Evolutionary conservation across 2,888 invertebrate genomes (phyloP), one percentile per base, ranked within the genome.

Genomic region (Melitaea athalia): DNA sequence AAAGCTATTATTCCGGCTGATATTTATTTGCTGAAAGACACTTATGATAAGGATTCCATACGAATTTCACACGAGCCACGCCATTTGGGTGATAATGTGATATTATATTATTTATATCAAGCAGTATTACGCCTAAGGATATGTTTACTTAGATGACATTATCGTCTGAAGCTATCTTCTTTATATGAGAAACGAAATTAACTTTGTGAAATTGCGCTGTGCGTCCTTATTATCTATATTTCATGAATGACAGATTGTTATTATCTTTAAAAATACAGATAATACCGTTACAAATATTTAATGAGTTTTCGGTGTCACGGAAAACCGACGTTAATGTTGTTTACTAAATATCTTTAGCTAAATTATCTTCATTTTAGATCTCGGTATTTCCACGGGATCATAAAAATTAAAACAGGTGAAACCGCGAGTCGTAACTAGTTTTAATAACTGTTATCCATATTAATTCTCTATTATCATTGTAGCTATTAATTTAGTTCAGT

Each of bases 51-150:
- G 49, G 14, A 62, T 62, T 38, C 42, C 53, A 61, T 47, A 49
- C 62, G 67, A 61, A 62, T 31, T 50, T 50, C 62, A 57, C 62
- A 62, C 62, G 53, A 66, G 53, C 31, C 42, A 61, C 61, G 45
- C 47, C 57, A 68, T 64, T 49, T 64, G 17, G 12, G 12, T 52
- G 17, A 31, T 38, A 63, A 45, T 59, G 24, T 59, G 17, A 5
- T 17, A 52, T 24, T 60, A 31, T 14, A 42, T 38, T 45, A 63
- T 59, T 60, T 60, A 61, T 64, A 31, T 24, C 59, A 49, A 43
- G 8, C 59, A 10, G 45, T 49, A n/a, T 49, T 49, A 33, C 12
- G 67, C 55, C 47, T 42, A 66, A 67, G 66, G 61, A 67, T 47
- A 66, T 45, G 61, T 57, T 61, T 43, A 59, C 6, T 49, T 38